Evolutionary conservation across 2,797 vertebrate species (phyloP).

Genomic region (Pitangus sulphuratus): DNA sequence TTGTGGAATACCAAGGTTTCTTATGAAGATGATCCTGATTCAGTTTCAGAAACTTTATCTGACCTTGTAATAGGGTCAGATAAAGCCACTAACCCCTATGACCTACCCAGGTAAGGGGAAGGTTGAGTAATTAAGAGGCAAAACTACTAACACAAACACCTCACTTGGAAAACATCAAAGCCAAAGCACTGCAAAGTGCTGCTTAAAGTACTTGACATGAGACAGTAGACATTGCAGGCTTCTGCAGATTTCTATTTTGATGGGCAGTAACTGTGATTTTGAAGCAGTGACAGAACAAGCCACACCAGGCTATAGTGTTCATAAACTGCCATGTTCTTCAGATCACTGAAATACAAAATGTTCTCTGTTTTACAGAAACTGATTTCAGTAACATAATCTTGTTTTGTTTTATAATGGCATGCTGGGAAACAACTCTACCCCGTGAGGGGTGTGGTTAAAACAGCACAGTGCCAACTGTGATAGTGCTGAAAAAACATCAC

Average conservation of each 20-base stretch:
- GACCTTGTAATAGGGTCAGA: background rate
- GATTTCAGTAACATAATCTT: background rate
- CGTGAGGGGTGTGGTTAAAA: background rate
- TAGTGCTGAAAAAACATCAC: background rate
- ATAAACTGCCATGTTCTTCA: background rate
- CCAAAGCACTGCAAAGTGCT: background rate
- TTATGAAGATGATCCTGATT: background rate
- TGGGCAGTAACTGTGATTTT: background rate
- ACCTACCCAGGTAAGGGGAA: background rate
- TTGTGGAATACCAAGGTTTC: background rate
- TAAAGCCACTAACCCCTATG: background rate
- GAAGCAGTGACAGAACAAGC: background rate
- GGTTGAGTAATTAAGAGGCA: background rate
- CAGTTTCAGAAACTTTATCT: background rate
- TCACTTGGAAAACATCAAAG: background rate
- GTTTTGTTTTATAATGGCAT: background rate
- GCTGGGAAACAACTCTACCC: background rate
- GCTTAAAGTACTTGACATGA: background rate
- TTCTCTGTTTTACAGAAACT: background rate
- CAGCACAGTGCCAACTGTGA: background rate
- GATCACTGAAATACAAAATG: background rate
- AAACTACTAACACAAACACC: background rate
- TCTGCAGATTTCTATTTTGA: background rate
- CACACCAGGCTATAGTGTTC: background rate
- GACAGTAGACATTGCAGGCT: background rate